phyloP scores from a whole-genome alignment of 2,888 invertebrate species.

The Hydriomena furcata region DNA sequence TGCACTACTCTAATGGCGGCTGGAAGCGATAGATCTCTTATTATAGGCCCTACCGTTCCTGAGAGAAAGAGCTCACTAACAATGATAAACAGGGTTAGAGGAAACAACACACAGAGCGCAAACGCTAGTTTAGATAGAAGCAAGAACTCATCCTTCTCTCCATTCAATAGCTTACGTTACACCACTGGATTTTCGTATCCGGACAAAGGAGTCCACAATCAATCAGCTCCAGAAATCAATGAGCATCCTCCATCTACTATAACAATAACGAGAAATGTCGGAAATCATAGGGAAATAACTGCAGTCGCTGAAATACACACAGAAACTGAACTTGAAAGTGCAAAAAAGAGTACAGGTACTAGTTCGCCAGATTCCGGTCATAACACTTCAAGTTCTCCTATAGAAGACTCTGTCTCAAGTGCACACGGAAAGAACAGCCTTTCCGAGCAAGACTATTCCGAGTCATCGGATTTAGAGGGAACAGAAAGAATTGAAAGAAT shows the following conservation, averaged over 20 bases:
- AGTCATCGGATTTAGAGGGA: constrained; percentile 94
- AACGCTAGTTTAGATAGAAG: constrained; percentile 84
- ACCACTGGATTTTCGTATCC: constrained; percentile 61
- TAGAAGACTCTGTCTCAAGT: constrained; percentile 88
- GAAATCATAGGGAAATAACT: constrained; percentile 80
- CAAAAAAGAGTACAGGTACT: constrained; percentile 85
- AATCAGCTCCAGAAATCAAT: constrained; percentile 67
- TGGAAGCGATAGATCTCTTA: constrained; percentile 85
- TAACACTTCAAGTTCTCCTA: constrained; percentile 91
- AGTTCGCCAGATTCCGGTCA: constrained; percentile 92
- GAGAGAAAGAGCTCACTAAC: constrained; percentile 91
- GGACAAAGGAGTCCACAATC: constrained; percentile 63
- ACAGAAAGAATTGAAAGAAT: constrained; percentile 93
- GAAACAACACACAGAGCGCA: constrained; percentile 72
- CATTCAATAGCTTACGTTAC: constrained; percentile 69
- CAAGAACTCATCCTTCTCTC: constrained; percentile 65
- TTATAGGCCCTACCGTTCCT: constrained; percentile 90
- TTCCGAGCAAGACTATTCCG: constrained; percentile 92
- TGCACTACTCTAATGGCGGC: constrained; percentile 91
- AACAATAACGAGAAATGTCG: constrained; percentile 70
- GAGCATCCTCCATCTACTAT: constrained; percentile 60
- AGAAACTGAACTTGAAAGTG: constrained; percentile 70
- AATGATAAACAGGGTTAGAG: constrained; percentile 82
- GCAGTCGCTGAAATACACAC: constrained; percentile 84
- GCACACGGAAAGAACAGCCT: constrained; percentile 87